A percentile compares a stretch with the other conserved stretches of the same genome.
phyloP scores from a whole-genome alignment of 1,140 invertebrate genomes.

The Lepidurus packardi region DNA sequence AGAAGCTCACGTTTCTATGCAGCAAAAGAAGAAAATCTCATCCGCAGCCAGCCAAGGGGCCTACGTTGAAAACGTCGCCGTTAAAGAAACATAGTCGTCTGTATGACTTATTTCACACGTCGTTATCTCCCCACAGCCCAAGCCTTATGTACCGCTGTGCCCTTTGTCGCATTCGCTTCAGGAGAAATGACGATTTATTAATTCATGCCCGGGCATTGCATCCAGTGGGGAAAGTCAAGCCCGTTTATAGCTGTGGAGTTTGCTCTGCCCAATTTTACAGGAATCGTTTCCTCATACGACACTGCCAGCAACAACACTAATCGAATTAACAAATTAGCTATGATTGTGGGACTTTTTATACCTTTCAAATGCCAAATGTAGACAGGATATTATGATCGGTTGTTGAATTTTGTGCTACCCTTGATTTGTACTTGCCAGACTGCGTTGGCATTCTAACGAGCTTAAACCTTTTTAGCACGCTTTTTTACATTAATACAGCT shows the following conservation, averaged over 20 bases:
- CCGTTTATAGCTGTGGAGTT: background rate
- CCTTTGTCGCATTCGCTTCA: background rate
- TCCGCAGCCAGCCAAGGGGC: background rate
- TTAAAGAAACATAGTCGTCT: background rate
- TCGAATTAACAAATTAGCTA: background rate
- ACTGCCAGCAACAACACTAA: background rate
- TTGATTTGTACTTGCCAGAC: no score
- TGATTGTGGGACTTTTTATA: background rate
- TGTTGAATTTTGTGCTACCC: no score
- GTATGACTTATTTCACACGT: slow-evolving; percentile 14
- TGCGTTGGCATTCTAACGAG: no score
- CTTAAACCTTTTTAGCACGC: no score
- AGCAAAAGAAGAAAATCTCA: background rate
- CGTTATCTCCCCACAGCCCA: background rate
- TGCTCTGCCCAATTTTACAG: background rate
- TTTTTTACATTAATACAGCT: no score
- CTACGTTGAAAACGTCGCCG: background rate
- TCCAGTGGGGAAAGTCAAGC: background rate
- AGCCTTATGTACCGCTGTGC: slow-evolving; percentile 10
- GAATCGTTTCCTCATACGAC: background rate
- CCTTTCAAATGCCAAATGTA: background rate
- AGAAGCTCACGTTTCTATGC: background rate
- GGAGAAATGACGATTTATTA: slow-evolving; percentile 2
- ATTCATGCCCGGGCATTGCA: slow-evolving; percentile 2
- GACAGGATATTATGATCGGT: no score